Base-by-base conservation (phyloP, 2,113 vertebrate species). In the Entelurus aequoreus region DNA sequence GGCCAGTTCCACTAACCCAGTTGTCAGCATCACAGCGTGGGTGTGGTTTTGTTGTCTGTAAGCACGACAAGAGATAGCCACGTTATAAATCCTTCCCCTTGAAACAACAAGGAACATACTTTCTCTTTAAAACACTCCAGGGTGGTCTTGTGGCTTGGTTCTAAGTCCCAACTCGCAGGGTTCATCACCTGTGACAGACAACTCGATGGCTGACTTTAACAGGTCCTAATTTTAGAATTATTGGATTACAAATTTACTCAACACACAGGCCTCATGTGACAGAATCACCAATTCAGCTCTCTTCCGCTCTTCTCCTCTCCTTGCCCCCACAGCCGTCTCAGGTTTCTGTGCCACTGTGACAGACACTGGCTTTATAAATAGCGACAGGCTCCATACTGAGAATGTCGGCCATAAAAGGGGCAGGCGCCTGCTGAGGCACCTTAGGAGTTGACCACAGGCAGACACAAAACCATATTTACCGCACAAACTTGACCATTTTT, bases 391-490 rank as follows among this genome's bases (percentile, higher is more conserved):
- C 74, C 84, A 72, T 54, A 72, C 67, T 53, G 79, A 82, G 82
- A 84, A 81, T 70, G 76, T 80, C 68, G 56, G 72, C 87, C 85
- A 82, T 87, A 86, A 86, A 88, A 86, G 87, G 87, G 72, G 42
- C 70, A 63, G 71, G 71, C 60, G 66, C 62, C 75, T 72, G 74
- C 54, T 9, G 50, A 67, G 72, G 63, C 68, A 77, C 65, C 75
- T 71, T 52, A 59, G 60, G 80, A 73, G 21, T 9, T 11, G 51
- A 47, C 53, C 59, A n/a, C 36, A 40, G 52, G 48, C 37, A 37
- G 21, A 47, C 37, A 44, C 15, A 47, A 38, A 48, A 21, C 36
- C 36, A 28, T 47, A 56, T 16, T 58, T 63, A 0, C 40, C 10
- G 42, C 42, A 46, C 42, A 46, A 4, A 46, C 12, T 46, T 46